Evolutionary conservation across 2,113 vertebrate genomes (phyloP), one percentile per base, ranked within the genome.

Genomic region (Puffinus mauretanicus): DNA sequence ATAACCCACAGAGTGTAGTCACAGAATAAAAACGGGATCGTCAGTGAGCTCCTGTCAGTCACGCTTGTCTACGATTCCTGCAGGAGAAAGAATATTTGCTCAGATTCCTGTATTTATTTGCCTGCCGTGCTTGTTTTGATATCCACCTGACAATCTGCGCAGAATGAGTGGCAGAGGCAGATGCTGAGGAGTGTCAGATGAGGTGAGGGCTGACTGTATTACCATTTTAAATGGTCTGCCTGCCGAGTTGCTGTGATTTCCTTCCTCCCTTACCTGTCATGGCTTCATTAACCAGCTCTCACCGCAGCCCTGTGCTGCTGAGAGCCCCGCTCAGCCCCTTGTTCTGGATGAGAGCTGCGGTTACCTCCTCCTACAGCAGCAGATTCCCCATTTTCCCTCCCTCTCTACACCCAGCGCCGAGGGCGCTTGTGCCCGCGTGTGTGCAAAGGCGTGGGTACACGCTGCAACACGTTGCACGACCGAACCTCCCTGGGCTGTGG

Each of bases 61-160:
- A 89, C 10, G 9, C 49, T 73, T 49, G 65, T 36, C 70, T 94
- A 44, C 4, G 4, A 16, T 52, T 96, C 47, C 95, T 82, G 75
- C 47, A 76, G 34, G 24, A 78, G 40, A 69, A n/a, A 61, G 40
- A 65, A 24, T 40, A 71, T 97, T 97, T 96, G 93, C 78, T 93
- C 79, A 64, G 80, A 92, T 61, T 84, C 51, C 32, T 8, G 2
- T 94, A 92, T 98, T 97, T 97, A 97, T 97, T 97, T 97, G 86
- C 93, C 89, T 96, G 96, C 82, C 77, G 32, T 64, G 83, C 72
- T 96, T 97, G 88, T 97, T 98, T 97, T 95, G 96, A 86, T 97
- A 86, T 86, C 80, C 88, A 82, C 38, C 86, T 96, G 94, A 96
- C 96, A 97, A 88, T 71, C 91, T 71, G 42, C 6, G 1, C 46